phyloP scores from a whole-genome alignment of 2,888 invertebrate genomes.

The Calameuta idolon region DNA sequence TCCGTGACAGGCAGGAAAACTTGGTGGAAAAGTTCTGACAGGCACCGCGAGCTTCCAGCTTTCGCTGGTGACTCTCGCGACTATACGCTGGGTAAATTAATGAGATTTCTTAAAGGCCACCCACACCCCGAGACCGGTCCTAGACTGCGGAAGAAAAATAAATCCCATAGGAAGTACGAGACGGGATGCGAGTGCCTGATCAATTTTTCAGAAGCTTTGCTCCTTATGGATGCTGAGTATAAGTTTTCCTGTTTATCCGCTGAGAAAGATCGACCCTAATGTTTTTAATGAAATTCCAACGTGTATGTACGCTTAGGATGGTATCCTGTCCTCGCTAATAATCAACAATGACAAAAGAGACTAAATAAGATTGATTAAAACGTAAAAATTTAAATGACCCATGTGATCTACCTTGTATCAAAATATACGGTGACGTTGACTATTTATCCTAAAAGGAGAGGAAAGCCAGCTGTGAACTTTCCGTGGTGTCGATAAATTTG shows the following conservation, averaged over 20 bases:
- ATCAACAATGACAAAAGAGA: not conserved
- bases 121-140: not conserved
- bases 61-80: not conserved
- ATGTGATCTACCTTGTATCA: not conserved
- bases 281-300: not conserved
- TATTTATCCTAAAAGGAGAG: not conserved
- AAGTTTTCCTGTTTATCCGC: not conserved
- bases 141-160: not conserved
- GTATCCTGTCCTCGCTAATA: not conserved
- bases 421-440: not conserved
- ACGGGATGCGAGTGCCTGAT: not conserved
- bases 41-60: not conserved
- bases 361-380: not conserved
- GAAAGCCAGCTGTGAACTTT: not conserved
- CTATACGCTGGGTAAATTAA: slow-evolving; percentile 49
- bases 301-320: not conserved
- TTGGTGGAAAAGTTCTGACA: not conserved
- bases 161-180: not conserved
- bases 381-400: not conserved
- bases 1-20: slow-evolving; percentile 2
- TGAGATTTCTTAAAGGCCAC: slow-evolving; percentile 42
- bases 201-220: not conserved
- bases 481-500: slow-evolving; percentile 32
- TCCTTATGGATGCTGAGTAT: not conserved
- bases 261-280: not conserved